These are phyloP conservation scores for Nyctereutes procyonoides DNA, from an alignment of 2,113 vertebrate genomes.

Conservation along the genomic window DNA sequence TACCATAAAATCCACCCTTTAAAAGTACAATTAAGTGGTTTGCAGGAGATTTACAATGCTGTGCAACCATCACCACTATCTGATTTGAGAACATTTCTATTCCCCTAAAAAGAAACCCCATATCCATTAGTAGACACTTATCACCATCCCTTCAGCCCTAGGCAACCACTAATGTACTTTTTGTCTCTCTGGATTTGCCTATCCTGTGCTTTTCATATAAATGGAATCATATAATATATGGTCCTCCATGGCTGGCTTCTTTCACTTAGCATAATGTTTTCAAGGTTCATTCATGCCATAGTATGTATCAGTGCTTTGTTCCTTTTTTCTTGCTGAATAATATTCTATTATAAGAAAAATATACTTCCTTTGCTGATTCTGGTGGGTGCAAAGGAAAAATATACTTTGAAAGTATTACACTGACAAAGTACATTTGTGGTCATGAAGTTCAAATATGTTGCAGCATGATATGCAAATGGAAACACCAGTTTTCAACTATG, in stretches of 20 bases:
- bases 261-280: not conserved
- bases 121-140: not conserved
- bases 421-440: not conserved
- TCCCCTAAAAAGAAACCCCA: not conserved
- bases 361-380: not conserved
- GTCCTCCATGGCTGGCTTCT: not conserved
- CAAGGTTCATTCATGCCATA: not conserved
- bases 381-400: not conserved
- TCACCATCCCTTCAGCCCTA: not conserved
- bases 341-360: not conserved
- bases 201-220: not conserved
- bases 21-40: not conserved
- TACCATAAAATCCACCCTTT: not conserved
- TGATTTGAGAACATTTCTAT: constrained; percentile 33
- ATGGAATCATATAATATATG: not conserved
- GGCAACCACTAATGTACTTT: not conserved
- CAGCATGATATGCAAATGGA: not conserved
- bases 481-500: not conserved
- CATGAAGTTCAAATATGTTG: constrained; percentile 35
- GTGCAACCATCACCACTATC: not conserved
- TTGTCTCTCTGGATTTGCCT: not conserved
- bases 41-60: not conserved
- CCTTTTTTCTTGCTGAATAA: not conserved
- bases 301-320: not conserved
- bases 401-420: not conserved